Conservation (phyloP, 2,113 vertebrate genomes). For the Ictalurus punctatus region DNA sequence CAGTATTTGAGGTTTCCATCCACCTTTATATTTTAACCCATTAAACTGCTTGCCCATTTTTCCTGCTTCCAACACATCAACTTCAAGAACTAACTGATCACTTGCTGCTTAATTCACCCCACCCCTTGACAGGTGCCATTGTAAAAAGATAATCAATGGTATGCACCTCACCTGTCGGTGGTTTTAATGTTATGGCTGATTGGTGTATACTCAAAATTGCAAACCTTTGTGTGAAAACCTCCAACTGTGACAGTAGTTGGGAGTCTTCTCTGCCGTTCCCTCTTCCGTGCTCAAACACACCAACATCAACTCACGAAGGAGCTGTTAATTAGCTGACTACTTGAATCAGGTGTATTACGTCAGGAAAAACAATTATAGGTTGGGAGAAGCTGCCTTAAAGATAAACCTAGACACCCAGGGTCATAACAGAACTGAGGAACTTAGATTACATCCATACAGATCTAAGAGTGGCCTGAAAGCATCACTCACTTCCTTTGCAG, state of each 20-base stretch:
- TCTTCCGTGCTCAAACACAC: background rate
- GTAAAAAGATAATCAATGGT: too few species aligned
- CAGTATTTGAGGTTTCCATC: background rate
- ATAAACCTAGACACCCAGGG: background rate
- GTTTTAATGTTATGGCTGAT: too few species aligned
- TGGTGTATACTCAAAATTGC: background rate
- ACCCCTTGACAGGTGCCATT: too few species aligned
- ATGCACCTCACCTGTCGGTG: too few species aligned
- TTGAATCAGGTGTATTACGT: background rate
- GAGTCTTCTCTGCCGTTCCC: background rate
- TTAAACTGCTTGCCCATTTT: background rate
- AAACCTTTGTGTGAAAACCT: background rate
- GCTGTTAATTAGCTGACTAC: constrained; percentile 14
- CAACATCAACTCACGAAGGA: background rate
- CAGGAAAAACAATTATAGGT: constrained; percentile 8
- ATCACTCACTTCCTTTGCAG: constrained; percentile 61
- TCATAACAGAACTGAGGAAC: background rate
- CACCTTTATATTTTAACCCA: background rate
- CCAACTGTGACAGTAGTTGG: background rate
- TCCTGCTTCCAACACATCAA: too few species aligned
- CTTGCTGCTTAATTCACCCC: too few species aligned
- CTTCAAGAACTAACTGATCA: too few species aligned
- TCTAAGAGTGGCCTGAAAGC: constrained; percentile 59
- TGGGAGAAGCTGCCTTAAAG: background rate
- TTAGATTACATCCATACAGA: background rate